These are phyloP conservation scores for Ostrea edulis DNA, from an alignment of 1,140 invertebrate genomes.

Conservation along the genomic window DNA sequence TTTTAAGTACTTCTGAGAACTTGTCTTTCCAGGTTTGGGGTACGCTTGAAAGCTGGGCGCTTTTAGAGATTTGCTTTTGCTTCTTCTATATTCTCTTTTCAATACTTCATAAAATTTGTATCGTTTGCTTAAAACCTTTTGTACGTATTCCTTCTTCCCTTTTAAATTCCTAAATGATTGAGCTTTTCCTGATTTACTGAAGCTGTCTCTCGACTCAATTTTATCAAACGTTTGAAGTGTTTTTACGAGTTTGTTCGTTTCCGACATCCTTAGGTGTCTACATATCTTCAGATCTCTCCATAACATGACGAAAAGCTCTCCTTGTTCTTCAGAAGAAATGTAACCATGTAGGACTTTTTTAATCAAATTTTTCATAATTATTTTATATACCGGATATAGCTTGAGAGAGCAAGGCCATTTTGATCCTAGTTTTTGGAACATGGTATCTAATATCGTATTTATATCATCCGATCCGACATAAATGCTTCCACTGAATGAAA, in stretches of 20 bases:
- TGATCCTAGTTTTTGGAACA: background rate
- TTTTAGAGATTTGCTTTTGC: background rate
- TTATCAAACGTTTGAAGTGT: background rate
- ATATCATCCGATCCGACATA: background rate
- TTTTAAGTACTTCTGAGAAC: no score
- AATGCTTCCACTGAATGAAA: no score
- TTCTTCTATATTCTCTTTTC: background rate
- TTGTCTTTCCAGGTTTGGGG: no score
- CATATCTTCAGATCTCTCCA: constrained; percentile 12
- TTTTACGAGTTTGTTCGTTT: background rate
- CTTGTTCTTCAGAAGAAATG: background rate
- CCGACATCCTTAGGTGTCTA: background rate
- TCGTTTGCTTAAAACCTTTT: background rate
- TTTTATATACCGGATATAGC: background rate
- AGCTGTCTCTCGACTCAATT: background rate
- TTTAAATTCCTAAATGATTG: background rate
- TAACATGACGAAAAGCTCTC: constrained; percentile 9
- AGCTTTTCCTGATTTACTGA: background rate
- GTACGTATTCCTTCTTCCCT: background rate
- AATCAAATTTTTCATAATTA: background rate
- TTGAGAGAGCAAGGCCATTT: background rate
- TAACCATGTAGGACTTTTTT: background rate
- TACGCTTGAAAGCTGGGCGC: background rate
- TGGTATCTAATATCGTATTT: background rate
- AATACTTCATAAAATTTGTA: background rate